Conservation (phyloP, 2,113 vertebrate species). For the Prolemur simus region DNA sequence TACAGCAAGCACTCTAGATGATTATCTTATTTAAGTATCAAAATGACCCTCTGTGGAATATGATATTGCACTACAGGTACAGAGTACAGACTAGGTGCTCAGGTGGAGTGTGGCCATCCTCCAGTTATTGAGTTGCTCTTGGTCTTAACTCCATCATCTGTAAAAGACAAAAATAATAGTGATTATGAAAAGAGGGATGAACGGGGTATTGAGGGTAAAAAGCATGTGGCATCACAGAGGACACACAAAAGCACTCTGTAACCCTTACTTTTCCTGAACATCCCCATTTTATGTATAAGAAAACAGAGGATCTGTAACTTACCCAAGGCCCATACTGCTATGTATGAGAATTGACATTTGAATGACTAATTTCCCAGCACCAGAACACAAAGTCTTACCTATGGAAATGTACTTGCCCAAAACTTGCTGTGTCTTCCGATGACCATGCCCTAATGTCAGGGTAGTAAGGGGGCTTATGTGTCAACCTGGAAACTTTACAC, state of each 20-base stretch:
- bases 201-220: background rate
- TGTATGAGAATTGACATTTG: background rate
- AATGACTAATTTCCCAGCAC: background rate
- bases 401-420: background rate
- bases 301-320: background rate
- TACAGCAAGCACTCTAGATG: background rate
- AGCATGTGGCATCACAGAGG: background rate
- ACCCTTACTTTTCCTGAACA: background rate
- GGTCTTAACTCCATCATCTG: constrained; percentile 42
- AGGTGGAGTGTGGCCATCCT: background rate
- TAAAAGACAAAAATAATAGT: constrained; percentile 37
- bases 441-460: background rate
- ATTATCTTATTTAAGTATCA: constrained; percentile 48
- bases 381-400: constrained; percentile 7
- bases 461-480: background rate
- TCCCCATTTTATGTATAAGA: background rate
- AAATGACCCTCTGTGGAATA: background rate
- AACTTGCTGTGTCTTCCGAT: background rate
- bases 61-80: background rate
- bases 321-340: background rate
- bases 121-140: background rate
- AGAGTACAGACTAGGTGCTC: background rate
- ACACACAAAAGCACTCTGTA: background rate
- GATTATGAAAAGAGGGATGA: background rate
- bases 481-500: background rate